Evolutionary conservation across 1,140 invertebrate species (phyloP).

Genomic region (Cotesia typhae): DNA sequence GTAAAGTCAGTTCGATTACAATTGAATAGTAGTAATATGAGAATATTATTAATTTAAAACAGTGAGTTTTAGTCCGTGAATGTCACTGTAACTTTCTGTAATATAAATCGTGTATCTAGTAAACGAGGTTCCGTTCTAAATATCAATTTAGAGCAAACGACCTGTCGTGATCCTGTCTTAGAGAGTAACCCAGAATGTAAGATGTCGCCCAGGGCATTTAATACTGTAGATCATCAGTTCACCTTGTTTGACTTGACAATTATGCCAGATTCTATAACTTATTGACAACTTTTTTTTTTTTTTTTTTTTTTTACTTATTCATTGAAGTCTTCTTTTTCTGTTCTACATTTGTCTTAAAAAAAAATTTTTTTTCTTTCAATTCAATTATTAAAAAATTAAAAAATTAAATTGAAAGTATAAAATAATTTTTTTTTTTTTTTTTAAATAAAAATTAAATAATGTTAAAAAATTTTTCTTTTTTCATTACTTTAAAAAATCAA

Average conservation of each 20-base stretch:
- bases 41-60: not conserved
- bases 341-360: too few species aligned
- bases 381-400: too few species aligned
- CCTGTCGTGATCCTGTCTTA: slow-evolving; percentile 19
- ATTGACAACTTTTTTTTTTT: slow-evolving; percentile 1
- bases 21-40: too few species aligned
- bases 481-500: too few species aligned
- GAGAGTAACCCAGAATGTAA: slow-evolving; percentile 54
- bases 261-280: not conserved
- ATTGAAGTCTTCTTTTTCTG: too few species aligned
- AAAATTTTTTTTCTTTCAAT: too few species aligned
- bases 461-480: too few species aligned
- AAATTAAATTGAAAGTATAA: too few species aligned
- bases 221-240: not conserved
- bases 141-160: slow-evolving; percentile 14
- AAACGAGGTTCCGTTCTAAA: slow-evolving; percentile 27
- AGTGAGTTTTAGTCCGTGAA: not conserved
- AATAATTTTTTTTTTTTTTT: too few species aligned
- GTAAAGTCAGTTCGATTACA: not conserved
- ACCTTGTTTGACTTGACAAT: slow-evolving; percentile 27
- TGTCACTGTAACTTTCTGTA: slow-evolving; percentile 20
- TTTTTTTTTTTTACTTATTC: too few species aligned
- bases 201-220: slow-evolving; percentile 48
- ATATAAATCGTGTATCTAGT: not conserved
- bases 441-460: too few species aligned